Evolutionary conservation across 92 coral and sea anemone species (phyloP).

Genomic region (Palythoa grandiflora): DNA sequence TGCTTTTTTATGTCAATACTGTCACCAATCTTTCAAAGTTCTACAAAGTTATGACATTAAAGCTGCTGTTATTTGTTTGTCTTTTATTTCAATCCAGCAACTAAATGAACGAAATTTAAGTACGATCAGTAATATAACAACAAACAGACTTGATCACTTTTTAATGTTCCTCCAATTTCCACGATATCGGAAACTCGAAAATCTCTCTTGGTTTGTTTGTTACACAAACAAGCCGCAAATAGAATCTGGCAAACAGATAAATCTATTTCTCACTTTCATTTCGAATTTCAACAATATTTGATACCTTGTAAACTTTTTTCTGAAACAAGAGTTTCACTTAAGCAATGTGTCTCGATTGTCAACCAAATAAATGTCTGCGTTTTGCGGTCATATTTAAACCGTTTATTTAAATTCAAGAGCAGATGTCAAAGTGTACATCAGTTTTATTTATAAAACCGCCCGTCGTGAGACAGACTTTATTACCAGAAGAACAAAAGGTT

Average conservation of each 20-base stretch:
- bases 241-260: not conserved
- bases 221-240: conserved; percentile 4
- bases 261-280: not conserved
- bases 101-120: conserved; percentile 48
- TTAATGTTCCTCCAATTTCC: conserved; percentile 51
- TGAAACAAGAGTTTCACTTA: conserved; percentile 14
- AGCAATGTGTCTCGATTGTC: conserved; percentile 14
- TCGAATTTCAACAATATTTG: not conserved
- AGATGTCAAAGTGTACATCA: conserved; percentile 33
- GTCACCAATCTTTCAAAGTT: conserved; percentile 46
- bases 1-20: conserved; percentile 58
- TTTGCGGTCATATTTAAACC: conserved; percentile 30
- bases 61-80: conserved; percentile 53
- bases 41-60: conserved; percentile 59
- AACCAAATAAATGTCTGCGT: conserved; percentile 2
- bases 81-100: conserved; percentile 49
- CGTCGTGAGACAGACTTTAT: conserved; percentile 36
- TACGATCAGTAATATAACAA: conserved; percentile 53
- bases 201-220: conserved; percentile 45
- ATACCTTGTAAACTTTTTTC: not conserved
- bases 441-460: conserved; percentile 40
- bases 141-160: conserved; percentile 67
- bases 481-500: conserved; percentile 53
- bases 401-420: conserved; percentile 40
- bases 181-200: conserved; percentile 31